A percentile compares a stretch with the other conserved stretches of the same genome.
Conservation (phyloP, 2,797 vertebrate genomes). For the Chloroceryle amazona region DNA sequence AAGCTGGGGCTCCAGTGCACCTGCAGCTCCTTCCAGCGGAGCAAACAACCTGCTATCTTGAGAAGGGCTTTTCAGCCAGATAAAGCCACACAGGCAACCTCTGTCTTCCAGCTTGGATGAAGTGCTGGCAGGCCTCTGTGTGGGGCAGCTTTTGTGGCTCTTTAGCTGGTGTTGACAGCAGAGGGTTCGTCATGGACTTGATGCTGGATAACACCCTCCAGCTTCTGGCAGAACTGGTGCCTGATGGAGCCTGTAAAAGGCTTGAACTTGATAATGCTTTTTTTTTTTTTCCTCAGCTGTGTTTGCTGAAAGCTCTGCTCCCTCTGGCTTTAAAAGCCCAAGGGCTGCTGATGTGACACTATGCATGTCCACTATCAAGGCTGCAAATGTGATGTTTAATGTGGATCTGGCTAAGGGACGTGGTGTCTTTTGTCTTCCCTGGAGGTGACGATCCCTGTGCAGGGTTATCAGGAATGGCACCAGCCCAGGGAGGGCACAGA, state of each 20-base stretch:
- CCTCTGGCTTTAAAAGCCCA: background rate
- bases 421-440: background rate
- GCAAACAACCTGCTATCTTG: background rate
- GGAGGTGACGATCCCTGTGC: background rate
- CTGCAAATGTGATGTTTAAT: background rate
- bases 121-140: background rate
- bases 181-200: background rate
- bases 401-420: background rate
- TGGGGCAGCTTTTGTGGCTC: background rate
- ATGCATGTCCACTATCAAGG: fast-evolving
- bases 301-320: background rate
- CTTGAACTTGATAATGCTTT: background rate
- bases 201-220: background rate
- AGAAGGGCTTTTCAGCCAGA: constrained; percentile 5
- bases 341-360: background rate
- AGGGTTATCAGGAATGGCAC: background rate
- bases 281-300: background rate
- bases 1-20: background rate
- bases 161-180: constrained; percentile 50
- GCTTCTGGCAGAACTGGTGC: background rate
- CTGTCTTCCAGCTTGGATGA: background rate
- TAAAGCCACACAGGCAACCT: background rate
- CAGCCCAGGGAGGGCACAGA: background rate
- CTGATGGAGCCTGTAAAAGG: background rate
- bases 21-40: background rate